Evolutionary conservation across 2,113 vertebrate genomes (phyloP).

Genomic region (Tiliqua scincoides): DNA sequence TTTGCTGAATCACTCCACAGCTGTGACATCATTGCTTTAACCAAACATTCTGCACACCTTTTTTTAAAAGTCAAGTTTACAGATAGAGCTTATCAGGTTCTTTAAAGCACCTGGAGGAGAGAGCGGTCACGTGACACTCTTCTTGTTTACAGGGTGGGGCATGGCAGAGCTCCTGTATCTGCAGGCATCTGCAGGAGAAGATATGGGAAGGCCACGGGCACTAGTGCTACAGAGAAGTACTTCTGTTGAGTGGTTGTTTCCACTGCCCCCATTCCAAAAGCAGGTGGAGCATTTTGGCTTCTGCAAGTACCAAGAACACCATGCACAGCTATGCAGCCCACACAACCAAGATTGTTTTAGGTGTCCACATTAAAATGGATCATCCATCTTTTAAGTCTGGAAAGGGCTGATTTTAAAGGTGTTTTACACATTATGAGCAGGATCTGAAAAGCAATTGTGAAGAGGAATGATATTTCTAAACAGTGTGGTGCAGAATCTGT

Average conservation of each 20-base stretch:
- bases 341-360: not conserved
- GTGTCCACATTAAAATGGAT: not conserved
- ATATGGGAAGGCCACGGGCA: constrained; percentile 71
- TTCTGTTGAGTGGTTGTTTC: constrained; percentile 5
- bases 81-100: constrained; percentile 71
- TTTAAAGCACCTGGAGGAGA: constrained; percentile 63
- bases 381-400: not conserved
- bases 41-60: constrained; percentile 69
- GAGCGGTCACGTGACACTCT: constrained; percentile 54
- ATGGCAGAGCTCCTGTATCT: constrained; percentile 70
- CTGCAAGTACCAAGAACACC: constrained; percentile 3
- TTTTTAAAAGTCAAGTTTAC: constrained; percentile 68
- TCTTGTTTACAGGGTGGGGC: constrained; percentile 55
- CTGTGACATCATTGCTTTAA: constrained; percentile 71
- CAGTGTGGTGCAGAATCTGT: not conserved
- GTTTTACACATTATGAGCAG: not conserved
- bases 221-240: constrained; percentile 4
- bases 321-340: not conserved
- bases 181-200: constrained; percentile 63
- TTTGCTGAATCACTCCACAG: constrained; percentile 58
- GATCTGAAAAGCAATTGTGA: not conserved
- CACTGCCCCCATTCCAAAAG: constrained; percentile 22
- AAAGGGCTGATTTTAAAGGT: not conserved
- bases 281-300: constrained; percentile 47
- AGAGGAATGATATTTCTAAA: not conserved